A percentile compares a stretch with the other conserved stretches of the same genome.
Evolutionary conservation across 2,797 vertebrate species (phyloP).

Genomic region (Helarctos malayanus): DNA sequence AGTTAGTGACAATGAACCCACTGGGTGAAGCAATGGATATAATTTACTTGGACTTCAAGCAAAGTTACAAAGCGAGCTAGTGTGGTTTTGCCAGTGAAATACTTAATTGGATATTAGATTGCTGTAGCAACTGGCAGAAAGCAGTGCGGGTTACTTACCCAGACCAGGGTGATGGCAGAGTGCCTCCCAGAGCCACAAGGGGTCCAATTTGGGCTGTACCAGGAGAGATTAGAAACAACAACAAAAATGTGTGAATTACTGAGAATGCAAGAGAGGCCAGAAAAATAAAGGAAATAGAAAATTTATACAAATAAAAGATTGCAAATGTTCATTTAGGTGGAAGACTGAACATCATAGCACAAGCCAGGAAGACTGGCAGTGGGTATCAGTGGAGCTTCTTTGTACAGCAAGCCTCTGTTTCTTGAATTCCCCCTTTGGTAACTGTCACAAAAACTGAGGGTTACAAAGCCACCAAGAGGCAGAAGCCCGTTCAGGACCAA

Average conservation of each 20-base stretch:
- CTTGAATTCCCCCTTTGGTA: not conserved
- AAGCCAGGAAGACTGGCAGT: not conserved
- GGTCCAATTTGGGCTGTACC: not conserved
- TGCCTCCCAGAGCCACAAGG: not conserved
- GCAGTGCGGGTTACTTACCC: not conserved
- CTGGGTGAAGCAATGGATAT: conserved; percentile 60
- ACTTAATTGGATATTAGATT: conserved; percentile 63
- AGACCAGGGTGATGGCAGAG: not conserved
- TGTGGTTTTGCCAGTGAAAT: conserved; percentile 66
- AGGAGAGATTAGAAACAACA: conserved; percentile 12
- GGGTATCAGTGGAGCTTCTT: not conserved
- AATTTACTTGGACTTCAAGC: conserved; percentile 64
- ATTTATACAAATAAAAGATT: not conserved
- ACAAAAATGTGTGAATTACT: not conserved
- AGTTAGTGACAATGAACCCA: conserved; percentile 72
- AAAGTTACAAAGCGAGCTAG: conserved; percentile 56
- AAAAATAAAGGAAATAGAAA: not conserved
- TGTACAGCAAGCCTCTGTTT: not conserved
- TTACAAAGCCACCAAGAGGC: not conserved
- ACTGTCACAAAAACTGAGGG: too few species aligned
- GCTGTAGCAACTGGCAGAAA: conserved; percentile 54
- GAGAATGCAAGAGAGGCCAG: not conserved
- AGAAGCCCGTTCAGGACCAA: not conserved
- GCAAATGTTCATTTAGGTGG: not conserved
- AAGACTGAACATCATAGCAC: not conserved